phyloP scores from a whole-genome alignment of 2,797 vertebrate species.

The Telmatherina bonti region DNA sequence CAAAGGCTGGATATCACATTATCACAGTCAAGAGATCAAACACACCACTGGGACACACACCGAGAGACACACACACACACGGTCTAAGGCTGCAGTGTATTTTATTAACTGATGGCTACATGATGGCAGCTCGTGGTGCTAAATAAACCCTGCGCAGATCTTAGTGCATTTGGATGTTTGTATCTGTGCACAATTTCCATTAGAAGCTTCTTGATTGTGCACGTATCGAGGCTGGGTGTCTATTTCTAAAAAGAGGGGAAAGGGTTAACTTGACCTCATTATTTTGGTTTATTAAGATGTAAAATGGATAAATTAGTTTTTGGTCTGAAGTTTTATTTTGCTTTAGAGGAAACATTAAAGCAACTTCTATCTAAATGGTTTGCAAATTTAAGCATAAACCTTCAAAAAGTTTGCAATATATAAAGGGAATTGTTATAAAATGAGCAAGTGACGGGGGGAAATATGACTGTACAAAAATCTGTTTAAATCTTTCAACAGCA shows the following conservation, averaged over 20 bases:
- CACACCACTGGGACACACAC: conserved; percentile 62
- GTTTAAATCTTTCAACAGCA: too few relatives aligned
- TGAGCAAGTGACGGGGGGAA: too few relatives aligned
- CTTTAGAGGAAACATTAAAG: too few relatives aligned
- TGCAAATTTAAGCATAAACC: too few relatives aligned
- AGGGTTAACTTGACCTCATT: not conserved
- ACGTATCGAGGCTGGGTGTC: too few relatives aligned
- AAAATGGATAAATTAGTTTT: too few relatives aligned
- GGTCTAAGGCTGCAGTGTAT: conserved; percentile 20
- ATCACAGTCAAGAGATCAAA: conserved; percentile 75
- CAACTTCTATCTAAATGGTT: too few relatives aligned
- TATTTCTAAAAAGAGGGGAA: not conserved
- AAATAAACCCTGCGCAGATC: conserved; percentile 41
- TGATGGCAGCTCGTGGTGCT: conserved; percentile 28
- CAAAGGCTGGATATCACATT: conserved; percentile 69
- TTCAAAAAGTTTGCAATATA: too few relatives aligned
- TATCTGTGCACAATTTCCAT: not conserved
- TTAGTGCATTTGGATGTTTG: conserved; percentile 16
- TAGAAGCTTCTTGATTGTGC: not conserved
- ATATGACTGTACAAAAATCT: too few relatives aligned
- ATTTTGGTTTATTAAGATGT: too few relatives aligned
- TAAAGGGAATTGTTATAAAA: too few relatives aligned
- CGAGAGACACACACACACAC: conserved; percentile 25
- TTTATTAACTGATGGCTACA: conserved; percentile 45
- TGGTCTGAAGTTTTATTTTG: too few relatives aligned